Conservation (phyloP, 2,888 invertebrate species). For the Xanthorhoe designata region DNA sequence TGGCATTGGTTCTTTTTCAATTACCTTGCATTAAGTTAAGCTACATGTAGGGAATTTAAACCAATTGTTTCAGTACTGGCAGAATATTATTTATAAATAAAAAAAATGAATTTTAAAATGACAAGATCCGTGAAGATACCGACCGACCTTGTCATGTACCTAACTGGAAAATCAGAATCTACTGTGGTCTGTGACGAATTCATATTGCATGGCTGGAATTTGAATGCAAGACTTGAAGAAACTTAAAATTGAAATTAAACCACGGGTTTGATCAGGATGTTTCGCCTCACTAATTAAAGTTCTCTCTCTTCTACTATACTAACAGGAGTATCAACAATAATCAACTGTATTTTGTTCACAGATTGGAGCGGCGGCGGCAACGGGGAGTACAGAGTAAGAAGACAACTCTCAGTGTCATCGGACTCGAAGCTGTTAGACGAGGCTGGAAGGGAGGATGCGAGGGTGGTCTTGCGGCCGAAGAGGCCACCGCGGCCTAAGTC, state of each 20-base stretch:
- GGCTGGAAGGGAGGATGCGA: conserved; percentile 94
- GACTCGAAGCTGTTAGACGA: conserved; percentile 97
- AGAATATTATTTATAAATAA: too few species aligned
- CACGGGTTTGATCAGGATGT: too few species aligned
- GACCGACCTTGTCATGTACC: too few species aligned
- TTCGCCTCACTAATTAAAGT: too few species aligned
- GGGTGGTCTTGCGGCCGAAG: conserved; percentile 95
- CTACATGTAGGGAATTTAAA: not conserved
- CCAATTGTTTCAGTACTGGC: not conserved
- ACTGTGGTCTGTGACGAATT: too few species aligned
- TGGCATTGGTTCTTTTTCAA: not conserved
- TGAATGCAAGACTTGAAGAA: too few species aligned
- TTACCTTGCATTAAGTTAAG: not conserved
- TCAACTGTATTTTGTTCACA: conserved; percentile 63
- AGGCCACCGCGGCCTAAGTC: conserved; percentile 98
- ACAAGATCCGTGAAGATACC: too few species aligned
- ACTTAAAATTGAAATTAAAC: too few species aligned
- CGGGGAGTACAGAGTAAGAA: conserved; percentile 93
- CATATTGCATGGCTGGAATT: too few species aligned
- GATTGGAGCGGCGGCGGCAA: conserved; percentile 91
- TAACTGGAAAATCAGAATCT: too few species aligned
- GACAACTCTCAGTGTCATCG: conserved; percentile 96
- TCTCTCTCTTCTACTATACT: too few species aligned
- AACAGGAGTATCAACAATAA: not conserved
- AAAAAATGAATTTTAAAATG: too few species aligned